A percentile compares a stretch with the other conserved stretches of the same genome.
These are phyloP conservation scores for Phaedon cochleariae DNA, from an alignment of 2,888 invertebrate species.

Conservation along the genomic window DNA sequence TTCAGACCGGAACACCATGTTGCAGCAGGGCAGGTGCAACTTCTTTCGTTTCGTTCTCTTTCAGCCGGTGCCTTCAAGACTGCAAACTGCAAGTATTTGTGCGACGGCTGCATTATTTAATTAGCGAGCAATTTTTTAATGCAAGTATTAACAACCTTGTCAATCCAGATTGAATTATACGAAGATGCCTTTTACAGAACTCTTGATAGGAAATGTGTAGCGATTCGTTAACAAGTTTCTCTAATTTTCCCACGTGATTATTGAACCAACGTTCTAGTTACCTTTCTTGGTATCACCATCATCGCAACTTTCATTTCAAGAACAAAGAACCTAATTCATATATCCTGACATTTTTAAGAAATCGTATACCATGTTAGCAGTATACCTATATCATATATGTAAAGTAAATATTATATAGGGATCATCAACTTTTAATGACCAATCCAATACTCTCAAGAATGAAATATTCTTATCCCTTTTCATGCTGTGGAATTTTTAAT, in stretches of 20 bases:
- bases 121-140: constrained; percentile 58
- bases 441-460: too few species aligned
- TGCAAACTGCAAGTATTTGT: constrained; percentile 49
- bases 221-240: constrained; percentile 50
- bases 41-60: constrained; percentile 50
- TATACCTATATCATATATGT: too few species aligned
- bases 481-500: too few species aligned
- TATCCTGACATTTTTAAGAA: too few species aligned
- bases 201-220: constrained; percentile 51
- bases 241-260: constrained; percentile 55
- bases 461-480: too few species aligned
- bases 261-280: constrained; percentile 41
- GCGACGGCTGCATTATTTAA: constrained; percentile 59
- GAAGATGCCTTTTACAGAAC: constrained; percentile 54
- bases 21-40: constrained; percentile 56
- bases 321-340: constrained; percentile 41
- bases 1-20: constrained; percentile 56
- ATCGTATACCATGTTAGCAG: background rate
- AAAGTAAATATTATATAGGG: too few species aligned
- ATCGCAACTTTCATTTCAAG: constrained; percentile 35
- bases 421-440: too few species aligned
- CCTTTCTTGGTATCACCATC: constrained; percentile 38
- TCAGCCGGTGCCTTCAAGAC: constrained; percentile 56
- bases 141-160: constrained; percentile 56
- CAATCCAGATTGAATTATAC: constrained; percentile 57